Evolutionary conservation across 2,113 vertebrate genomes (phyloP).

Genomic region (Pica pica): DNA sequence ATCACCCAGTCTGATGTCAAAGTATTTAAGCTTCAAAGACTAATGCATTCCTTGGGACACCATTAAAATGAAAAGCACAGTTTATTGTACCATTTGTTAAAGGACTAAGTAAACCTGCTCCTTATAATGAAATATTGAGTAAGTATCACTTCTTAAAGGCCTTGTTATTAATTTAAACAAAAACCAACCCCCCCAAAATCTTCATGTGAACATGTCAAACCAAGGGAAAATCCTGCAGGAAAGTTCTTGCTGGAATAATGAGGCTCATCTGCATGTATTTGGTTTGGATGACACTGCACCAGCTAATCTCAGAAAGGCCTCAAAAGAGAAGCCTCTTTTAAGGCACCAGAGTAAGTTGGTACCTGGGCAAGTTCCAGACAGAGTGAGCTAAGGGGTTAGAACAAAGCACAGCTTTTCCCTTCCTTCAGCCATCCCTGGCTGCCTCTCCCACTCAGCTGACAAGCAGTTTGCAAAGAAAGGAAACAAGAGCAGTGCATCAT

Average conservation of each 20-base stretch:
- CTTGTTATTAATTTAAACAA: background rate
- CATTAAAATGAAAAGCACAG: conserved; percentile 40
- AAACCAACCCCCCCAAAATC: background rate
- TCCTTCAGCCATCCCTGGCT: background rate
- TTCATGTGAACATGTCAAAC: background rate
- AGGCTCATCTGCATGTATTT: background rate
- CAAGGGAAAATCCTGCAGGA: background rate
- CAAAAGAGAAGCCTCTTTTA: background rate
- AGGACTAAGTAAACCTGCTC: conserved; percentile 47
- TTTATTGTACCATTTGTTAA: conserved; percentile 61
- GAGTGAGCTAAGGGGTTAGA: background rate
- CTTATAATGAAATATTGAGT: conserved; percentile 39
- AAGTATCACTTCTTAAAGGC: background rate
- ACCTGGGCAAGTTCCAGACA: background rate
- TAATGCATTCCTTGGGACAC: conserved; percentile 46
- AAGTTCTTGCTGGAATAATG: background rate
- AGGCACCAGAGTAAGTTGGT: background rate
- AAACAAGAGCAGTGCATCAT: background rate
- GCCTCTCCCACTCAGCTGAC: conserved; percentile 6
- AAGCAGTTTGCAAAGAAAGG: background rate
- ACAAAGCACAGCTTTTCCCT: background rate
- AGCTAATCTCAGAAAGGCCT: background rate
- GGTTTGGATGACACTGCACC: background rate
- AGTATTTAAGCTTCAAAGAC: conserved; percentile 72
- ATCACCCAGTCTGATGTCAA: conserved; percentile 67